Evolutionary conservation across 2,888 invertebrate species (phyloP).

Genomic region (Lasius fuliginosus): DNA sequence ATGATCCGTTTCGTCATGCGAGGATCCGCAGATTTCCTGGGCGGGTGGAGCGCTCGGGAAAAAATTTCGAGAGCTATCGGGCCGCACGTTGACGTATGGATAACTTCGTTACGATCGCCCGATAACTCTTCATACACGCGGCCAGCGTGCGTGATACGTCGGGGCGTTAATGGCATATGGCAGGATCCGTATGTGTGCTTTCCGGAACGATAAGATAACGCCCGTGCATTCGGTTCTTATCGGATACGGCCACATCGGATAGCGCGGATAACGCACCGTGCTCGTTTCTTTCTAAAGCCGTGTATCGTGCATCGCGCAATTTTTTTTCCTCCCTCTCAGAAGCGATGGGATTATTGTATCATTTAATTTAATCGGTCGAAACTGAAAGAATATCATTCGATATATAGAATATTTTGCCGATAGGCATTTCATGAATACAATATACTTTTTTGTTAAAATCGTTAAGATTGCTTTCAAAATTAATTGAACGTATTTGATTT

Average conservation of each 20-base stretch:
- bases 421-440: background rate
- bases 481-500: background rate
- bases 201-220: slow-evolving; percentile 81
- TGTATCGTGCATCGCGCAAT: slow-evolving; percentile 35
- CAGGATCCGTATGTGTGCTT: slow-evolving; percentile 64
- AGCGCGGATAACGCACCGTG: slow-evolving; percentile 60
- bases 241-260: slow-evolving; percentile 65
- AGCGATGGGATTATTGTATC: slow-evolving; percentile 5
- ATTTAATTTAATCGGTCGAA: slow-evolving; percentile 35
- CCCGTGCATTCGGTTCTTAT: slow-evolving; percentile 79
- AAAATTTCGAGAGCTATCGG: slow-evolving; percentile 55
- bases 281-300: slow-evolving; percentile 60
- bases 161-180: slow-evolving; percentile 80
- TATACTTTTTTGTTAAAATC: background rate
- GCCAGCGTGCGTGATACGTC: slow-evolving; percentile 66
- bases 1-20: slow-evolving; percentile 61
- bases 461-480: background rate
- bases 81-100: slow-evolving; percentile 52
- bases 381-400: background rate
- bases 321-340: slow-evolving; percentile 20
- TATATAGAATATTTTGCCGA: background rate
- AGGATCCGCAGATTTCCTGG: slow-evolving; percentile 53
- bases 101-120: slow-evolving; percentile 62
- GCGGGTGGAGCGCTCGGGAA: slow-evolving; percentile 24
- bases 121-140: slow-evolving; percentile 72